Conservation (phyloP, 2,797 vertebrate species). For the Sebastes taczanowskii region DNA sequence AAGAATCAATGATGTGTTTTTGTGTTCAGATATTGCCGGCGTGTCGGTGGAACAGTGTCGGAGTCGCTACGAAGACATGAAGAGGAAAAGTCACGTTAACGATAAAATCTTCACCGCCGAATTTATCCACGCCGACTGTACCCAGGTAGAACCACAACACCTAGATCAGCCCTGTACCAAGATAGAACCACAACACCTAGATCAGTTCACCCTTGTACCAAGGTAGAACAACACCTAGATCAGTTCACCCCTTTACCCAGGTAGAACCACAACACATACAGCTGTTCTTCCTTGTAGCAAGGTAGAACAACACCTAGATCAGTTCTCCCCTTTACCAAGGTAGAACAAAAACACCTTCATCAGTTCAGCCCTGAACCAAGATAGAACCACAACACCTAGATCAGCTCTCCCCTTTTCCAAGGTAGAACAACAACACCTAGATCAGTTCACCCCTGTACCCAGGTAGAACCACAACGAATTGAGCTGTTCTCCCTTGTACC, state of each 20-base stretch:
- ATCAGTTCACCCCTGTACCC: too few species aligned
- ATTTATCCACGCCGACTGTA: constrained; percentile 93
- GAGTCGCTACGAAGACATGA: constrained; percentile 93
- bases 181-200: not conserved
- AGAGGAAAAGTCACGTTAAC: constrained; percentile 79
- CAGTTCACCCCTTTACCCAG: not conserved
- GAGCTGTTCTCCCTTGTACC: not conserved
- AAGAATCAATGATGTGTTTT: not conserved
- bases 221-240: not conserved
- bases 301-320: not conserved
- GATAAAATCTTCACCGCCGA: constrained; percentile 91
- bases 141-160: constrained; percentile 79
- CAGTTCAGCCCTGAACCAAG: not conserved
- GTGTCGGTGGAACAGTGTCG: constrained; percentile 95
- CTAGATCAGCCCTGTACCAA: not conserved
- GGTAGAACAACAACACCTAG: too few species aligned
- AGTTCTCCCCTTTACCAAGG: not conserved
- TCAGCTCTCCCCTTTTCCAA: too few species aligned
- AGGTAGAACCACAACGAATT: not conserved
- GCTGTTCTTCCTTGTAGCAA: not conserved
- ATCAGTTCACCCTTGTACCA: not conserved
- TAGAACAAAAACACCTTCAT: too few species aligned
- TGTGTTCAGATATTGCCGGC: constrained; percentile 88
- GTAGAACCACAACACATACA: not conserved
- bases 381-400: not conserved